Evolutionary conservation across 2,888 invertebrate genomes (phyloP), one percentile per base, ranked within the genome.

Genomic region (Rosalia funebris): DNA sequence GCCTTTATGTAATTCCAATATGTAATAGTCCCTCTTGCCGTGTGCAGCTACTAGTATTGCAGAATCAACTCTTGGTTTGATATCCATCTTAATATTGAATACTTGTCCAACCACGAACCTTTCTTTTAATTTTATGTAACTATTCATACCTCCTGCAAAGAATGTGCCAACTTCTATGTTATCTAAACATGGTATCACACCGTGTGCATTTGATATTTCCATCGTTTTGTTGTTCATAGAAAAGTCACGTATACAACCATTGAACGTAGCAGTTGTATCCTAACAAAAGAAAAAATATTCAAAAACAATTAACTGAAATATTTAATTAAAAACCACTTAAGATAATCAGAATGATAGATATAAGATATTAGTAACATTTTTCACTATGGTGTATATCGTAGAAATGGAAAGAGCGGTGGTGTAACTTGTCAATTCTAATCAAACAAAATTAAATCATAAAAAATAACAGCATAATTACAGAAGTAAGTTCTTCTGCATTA

Each of bases 11-110:
- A 98, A 84, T 79, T 98, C 96, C 48, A 98, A 83, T 0, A 96
- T 86, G 67, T 98, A 83, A 79, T 89, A 96, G 74, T 97, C 95
- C 57, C 86, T 87, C 67, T 84, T 87, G 11, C 94, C 93, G 76
- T 95, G 92, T 1, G 95, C 93, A 1, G 95, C 90, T 66, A 96
- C 84, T 41, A 99, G 81, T 14, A 98, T 84, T 1, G 98, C 98
- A 0, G 91, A 90, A 2, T 89, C 86, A 68, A 90, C 89, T 12
- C 97, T 86, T 0, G 97, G 95, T 63, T 92, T 91, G 58, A 98
- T 91, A 66, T 95, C 92, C 85, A 98, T 87, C 32, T 87, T 87
- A 36, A 97, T 89, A 0, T 89, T 89, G 60, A 95, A 86, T 69
- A 90, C 89, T 36, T 85, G 82, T 2, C 95, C 95, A 1, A 59